phyloP scores from a whole-genome alignment of 1,140 invertebrate species.

The Heliconius melpomene region DNA sequence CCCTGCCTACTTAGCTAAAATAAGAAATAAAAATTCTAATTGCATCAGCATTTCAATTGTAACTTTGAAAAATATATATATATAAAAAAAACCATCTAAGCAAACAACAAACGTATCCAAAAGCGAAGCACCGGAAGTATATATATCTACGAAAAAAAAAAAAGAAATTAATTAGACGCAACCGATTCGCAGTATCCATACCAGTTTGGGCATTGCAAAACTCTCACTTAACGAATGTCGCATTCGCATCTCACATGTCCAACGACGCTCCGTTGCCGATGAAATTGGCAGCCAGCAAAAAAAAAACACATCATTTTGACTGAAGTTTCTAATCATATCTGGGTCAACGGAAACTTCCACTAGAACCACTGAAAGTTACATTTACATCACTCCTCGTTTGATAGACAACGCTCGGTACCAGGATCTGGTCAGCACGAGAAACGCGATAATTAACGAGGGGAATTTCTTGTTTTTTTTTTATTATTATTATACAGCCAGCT shows the following conservation, averaged over 20 bases:
- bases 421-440: conserved; percentile 62
- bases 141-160: conserved; percentile 52
- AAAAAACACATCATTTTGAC: conserved; percentile 69
- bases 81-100: neutral
- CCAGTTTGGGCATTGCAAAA: conserved; percentile 75
- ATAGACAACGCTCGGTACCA: conserved; percentile 67
- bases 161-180: conserved; percentile 67
- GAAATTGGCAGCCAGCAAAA: conserved; percentile 72
- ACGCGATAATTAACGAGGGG: conserved; percentile 53
- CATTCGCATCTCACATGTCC: conserved; percentile 71
- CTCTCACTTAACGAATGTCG: conserved; percentile 77
- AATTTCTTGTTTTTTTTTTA: conserved; percentile 49
- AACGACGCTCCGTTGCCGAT: conserved; percentile 68
- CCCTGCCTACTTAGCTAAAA: too few relatives aligned
- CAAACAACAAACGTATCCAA: conserved; percentile 48
- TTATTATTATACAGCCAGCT: conserved; percentile 43
- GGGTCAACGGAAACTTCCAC: conserved; percentile 77
- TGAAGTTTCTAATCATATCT: conserved; percentile 78
- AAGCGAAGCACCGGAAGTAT: conserved; percentile 57
- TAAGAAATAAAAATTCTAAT: neutral
- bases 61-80: neutral
- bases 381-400: conserved; percentile 66
- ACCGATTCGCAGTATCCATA: conserved; percentile 61
- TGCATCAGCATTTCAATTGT: neutral
- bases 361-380: conserved; percentile 70